Base-by-base conservation (phyloP, 1,140 invertebrate species). In the Lamellibrachia luymesi region DNA sequence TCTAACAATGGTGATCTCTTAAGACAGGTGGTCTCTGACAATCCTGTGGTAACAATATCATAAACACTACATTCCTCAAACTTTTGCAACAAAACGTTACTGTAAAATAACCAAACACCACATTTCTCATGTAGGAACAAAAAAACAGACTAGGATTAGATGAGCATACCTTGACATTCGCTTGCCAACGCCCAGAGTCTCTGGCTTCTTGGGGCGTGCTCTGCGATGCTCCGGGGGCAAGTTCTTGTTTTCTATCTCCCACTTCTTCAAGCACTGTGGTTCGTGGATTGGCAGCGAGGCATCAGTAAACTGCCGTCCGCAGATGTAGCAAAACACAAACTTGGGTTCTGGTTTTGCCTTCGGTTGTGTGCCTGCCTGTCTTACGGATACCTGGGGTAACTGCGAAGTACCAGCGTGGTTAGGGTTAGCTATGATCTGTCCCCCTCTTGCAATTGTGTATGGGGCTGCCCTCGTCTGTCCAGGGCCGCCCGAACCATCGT, bases 201-300 rank as follows among this genome's bases (percentile, higher is more conserved):
- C 97, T 4, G 97, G 97, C 95, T 97, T 97, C 89, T 96, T 94
- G 4, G 98, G 97, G 93, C 97, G 97, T 1, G 97, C 96, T 94
- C 97, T 95, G 91, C 97, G 96, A 93, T 97, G 96, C 91, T 96
- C 94, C 22, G 96, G 95, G 2, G 97, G 97, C 90, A 98, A 95
- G 94, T 97, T 97, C 49, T 97, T 96, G 94, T 98, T 98, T 95
- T 98, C 97, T 51, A 96, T 95, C 64, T 97, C 97, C 97, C 98
- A 98, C 95, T 98, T 98, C 95, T 97, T 97, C 51, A 98, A 95
- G 95, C 98, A 98, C 94, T 98, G 97, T 0, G 98, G 97, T 95
- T 98, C 97, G 95, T 98, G 98, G 93, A 98, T 98, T 13, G 96
- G 96, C 93, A 98, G 97, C 56, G 97, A 98, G 91, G 95, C 96